These are phyloP conservation scores for Coelinius sp. DNA, from an alignment of 2,888 invertebrate genomes.

Conservation along the genomic window DNA sequence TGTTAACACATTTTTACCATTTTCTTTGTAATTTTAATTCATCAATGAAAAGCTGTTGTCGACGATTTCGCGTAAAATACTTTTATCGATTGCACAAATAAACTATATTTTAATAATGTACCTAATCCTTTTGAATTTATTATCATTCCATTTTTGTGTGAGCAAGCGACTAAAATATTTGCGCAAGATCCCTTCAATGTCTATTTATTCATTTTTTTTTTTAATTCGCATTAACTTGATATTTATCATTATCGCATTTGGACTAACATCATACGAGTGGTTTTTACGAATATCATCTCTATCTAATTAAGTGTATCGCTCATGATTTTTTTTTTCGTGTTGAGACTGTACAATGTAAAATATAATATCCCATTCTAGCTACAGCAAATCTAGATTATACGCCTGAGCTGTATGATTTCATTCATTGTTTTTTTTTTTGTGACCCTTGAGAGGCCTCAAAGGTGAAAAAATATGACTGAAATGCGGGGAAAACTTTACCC, in stretches of 20 bases:
- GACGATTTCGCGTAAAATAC: conserved; percentile 43
- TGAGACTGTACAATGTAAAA: conserved; percentile 69
- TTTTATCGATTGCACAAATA: conserved; percentile 42
- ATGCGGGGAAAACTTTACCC: too few species aligned
- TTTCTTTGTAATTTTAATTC: conserved; percentile 35
- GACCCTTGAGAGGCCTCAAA: too few species aligned
- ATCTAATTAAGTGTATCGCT: conserved; percentile 51
- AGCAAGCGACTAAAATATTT: conserved; percentile 49
- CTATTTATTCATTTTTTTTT: conserved; percentile 22
- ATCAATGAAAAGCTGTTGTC: conserved; percentile 45
- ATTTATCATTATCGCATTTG: conserved; percentile 1
- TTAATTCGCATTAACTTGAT: conserved; percentile 10
- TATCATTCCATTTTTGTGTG: conserved; percentile 28
- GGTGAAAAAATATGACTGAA: too few species aligned
- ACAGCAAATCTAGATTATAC: conserved; percentile 59
- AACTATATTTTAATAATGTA: conserved; percentile 10
- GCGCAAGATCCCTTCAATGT: conserved; percentile 40
- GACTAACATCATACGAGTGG: conserved; percentile 9
- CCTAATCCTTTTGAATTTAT: too few species aligned
- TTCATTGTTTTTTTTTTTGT: conserved; percentile 39
- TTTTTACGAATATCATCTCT: conserved; percentile 53
- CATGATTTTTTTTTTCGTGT: neutral
- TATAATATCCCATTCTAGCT: conserved; percentile 68
- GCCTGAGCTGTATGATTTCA: conserved; percentile 51
- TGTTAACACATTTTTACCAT: conserved; percentile 36